Conservation (phyloP, 1,140 invertebrate genomes). For the Drosophila setifemur region DNA sequence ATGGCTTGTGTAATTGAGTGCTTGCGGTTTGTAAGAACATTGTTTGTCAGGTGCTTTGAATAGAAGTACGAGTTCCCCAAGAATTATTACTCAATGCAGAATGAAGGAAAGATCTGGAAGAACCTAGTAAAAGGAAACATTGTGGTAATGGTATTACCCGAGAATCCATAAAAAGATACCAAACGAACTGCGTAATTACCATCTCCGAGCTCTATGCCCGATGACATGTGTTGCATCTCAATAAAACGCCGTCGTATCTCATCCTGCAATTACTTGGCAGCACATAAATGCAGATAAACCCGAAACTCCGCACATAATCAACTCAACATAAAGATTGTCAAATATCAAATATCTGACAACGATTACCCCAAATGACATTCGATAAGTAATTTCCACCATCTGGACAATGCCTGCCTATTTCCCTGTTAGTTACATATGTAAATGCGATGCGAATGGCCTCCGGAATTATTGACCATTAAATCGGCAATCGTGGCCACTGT, state of each 20-base stretch:
- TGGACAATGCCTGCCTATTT: conserved; percentile 15
- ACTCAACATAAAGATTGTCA: conserved; percentile 26
- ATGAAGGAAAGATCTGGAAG: not conserved
- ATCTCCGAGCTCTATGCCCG: not conserved
- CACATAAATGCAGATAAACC: conserved; percentile 1
- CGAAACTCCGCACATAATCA: conserved; percentile 19
- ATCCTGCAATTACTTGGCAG: conserved; percentile 8
- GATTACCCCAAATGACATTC: conserved; percentile 28
- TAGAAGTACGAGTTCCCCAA: too few relatives aligned
- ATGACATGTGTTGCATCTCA: conserved; percentile 1
- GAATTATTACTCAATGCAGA: too few relatives aligned
- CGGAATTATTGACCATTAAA: conserved; percentile 54
- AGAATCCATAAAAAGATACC: conserved; percentile 2
- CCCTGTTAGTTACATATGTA: conserved; percentile 35
- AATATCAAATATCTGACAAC: conserved; percentile 17
- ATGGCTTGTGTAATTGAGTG: conserved; percentile 9
- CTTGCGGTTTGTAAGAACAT: not conserved
- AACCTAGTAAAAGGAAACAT: not conserved
- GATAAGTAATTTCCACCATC: conserved; percentile 34
- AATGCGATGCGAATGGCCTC: conserved; percentile 45
- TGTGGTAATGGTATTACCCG: too few relatives aligned
- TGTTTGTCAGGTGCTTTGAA: not conserved
- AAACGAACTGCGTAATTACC: conserved; percentile 5
- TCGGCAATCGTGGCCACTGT: conserved; percentile 41
- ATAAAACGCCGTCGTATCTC: conserved; percentile 13